Conservation (phyloP, 2,888 invertebrate genomes). For the Morpho deidamia region DNA sequence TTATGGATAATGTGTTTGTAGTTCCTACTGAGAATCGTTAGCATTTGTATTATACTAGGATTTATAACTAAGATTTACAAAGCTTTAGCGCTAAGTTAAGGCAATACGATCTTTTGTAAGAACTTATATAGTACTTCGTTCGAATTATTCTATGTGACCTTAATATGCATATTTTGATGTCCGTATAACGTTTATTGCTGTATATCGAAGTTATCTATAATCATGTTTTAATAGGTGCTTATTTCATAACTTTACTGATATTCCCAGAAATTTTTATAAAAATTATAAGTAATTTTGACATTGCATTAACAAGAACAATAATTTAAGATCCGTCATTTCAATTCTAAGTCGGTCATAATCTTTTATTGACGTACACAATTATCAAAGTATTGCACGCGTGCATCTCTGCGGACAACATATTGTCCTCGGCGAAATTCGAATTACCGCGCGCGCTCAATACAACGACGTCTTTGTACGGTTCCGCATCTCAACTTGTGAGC, state of each 20-base stretch:
- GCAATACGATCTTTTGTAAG: constrained; percentile 18
- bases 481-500: constrained; percentile 49
- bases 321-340: too few species aligned
- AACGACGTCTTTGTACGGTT: constrained; percentile 59
- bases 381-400: constrained; percentile 50
- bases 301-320: too few species aligned
- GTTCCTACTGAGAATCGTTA: constrained; percentile 19
- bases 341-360: too few species aligned
- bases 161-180: too few species aligned
- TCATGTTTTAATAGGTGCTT: too few species aligned
- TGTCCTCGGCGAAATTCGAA: constrained; percentile 66
- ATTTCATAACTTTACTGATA: too few species aligned
- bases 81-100: constrained; percentile 21
- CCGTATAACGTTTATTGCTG: too few species aligned
- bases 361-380: constrained; percentile 27
- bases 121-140: constrained; percentile 12
- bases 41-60: constrained; percentile 22
- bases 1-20: constrained; percentile 16
- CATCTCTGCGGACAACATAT: constrained; percentile 52
- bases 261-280: too few species aligned
- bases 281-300: too few species aligned
- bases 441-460: constrained; percentile 50
- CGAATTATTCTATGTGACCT: constrained; percentile 4
- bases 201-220: too few species aligned
- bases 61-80: constrained; percentile 27